Base-by-base conservation (phyloP, 2,888 invertebrate genomes). In the Zhengitettix transpicula region DNA sequence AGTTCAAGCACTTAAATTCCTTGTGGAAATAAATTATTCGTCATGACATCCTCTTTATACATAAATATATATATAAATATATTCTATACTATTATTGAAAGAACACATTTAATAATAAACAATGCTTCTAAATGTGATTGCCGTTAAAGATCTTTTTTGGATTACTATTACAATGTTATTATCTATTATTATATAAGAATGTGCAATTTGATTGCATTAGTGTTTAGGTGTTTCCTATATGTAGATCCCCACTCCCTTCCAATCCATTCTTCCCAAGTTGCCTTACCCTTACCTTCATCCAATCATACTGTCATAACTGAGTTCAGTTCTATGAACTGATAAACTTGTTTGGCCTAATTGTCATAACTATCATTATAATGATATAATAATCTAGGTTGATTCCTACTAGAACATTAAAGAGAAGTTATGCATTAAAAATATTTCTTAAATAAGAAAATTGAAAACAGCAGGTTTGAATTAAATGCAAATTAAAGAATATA, bases 291-390 rank as follows among this genome's bases (percentile, higher is more conserved):
- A 47, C 47, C 47, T 1, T 47, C n/a, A 12, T n/a, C n/a, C 47
- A 47, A 12, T 47, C 12, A 14, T 59, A 52, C 59, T 61, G 42
- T 62, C 60, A 61, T 63, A 60, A 62, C 60, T 57, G 57, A 60
- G 55, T 57, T 63, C 64, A 61, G 64, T 64, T 64, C 64, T 61
- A 63, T 64, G 64, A 64, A 64, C 63, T 63, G 64, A 62, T 58
- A 28, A 52, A 57, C 62, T 61, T 60, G 62, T 63, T 64, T 63
- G 64, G 64, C 64, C 64, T 64, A 64, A 64, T 63, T 62, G 62
- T 64, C 64, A 63, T 59, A 55, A 59, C 42, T 42, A 55, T 44
- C 52, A 56, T 56, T 59, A 56, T 61, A 59, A 56, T 52, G 47
- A 60, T 17, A 15, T 52, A 54, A 59, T 59, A 59, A 59, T 57